phyloP scores from a whole-genome alignment of 2,888 invertebrate genomes.

The Tenthredo scrophulariae region DNA sequence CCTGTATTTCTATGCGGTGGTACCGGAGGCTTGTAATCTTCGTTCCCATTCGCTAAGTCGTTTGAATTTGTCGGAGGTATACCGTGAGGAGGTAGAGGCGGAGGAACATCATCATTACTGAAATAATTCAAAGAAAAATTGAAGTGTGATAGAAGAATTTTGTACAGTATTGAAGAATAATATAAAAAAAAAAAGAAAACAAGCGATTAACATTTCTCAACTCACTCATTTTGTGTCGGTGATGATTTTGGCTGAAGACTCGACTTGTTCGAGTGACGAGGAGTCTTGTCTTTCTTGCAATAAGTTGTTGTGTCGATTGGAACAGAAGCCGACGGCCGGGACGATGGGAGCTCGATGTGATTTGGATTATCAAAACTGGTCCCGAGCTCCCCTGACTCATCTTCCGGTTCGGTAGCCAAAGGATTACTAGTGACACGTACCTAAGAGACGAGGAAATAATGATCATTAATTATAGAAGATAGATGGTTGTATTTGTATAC shows the following conservation, averaged over 20 bases:
- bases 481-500: neutral
- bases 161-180: constrained; percentile 53
- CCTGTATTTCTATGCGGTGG: constrained; percentile 91
- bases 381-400: constrained; percentile 78
- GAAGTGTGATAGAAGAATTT: neutral
- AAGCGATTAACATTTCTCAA: neutral
- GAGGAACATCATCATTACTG: constrained; percentile 78
- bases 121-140: constrained; percentile 58
- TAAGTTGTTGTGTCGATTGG: constrained; percentile 86
- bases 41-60: constrained; percentile 72
- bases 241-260: constrained; percentile 58
- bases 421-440: constrained; percentile 91
- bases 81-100: constrained; percentile 80
- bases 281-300: constrained; percentile 82
- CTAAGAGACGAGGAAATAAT: constrained; percentile 69
- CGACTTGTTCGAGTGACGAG: constrained; percentile 65
- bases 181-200: neutral
- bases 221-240: constrained; percentile 58
- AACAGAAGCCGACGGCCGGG: constrained; percentile 74
- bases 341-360: constrained; percentile 85
- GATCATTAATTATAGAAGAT: neutral
- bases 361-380: constrained; percentile 89
- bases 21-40: constrained; percentile 92
- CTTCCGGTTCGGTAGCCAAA: constrained; percentile 80
- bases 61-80: constrained; percentile 71